Base-by-base conservation (phyloP, 1,140 invertebrate genomes). In the Hypsibius dujardini region DNA sequence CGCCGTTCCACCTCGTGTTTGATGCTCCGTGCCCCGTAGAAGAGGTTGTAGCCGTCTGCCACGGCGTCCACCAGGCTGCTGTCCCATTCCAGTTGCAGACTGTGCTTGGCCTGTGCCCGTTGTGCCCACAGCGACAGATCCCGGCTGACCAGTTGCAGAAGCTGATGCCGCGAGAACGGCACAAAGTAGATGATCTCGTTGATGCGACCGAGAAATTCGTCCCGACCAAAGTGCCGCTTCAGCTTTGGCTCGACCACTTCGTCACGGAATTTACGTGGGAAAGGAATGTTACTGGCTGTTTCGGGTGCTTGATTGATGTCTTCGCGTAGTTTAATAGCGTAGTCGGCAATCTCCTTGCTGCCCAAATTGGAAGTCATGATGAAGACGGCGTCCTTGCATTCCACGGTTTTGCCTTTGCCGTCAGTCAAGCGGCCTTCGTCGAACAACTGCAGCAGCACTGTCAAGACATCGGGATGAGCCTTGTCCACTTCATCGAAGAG, bases 401-500 rank as follows among this genome's bases (percentile, higher is more conserved):
- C 88, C 71, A 95, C 90, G 1, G 90, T 90, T 79, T 90, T 88
- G 50, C 92, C 92, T 81, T 90, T 88, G 7, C 91, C 90, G 80
- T 95, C 91, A 15, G 91, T 95, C 46, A 95, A 78, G 70, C 90
- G 83, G 59, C 91, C 89, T 83, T 96, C 92, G 80, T 96, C 92
- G 81, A 96, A 95, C 2, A 96, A 80, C 78, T 96, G 92, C 50
- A 95, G 79, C 70, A 96, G 81, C 69, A 93, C 88, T 1, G 90
- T 93, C 47, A 95, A 82, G 2, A 96, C 90, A 81, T 95, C 92
- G 1, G 90, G 89, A 81, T 96, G 92, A 1, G 92, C 92, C 80
- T 96, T 96, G 75, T 96, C 92, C 1, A 95, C 90, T 83, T 96
- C 92, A 80, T 96, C 92, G 81, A 95, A 93, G 40, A 96, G 80